Base-by-base conservation (phyloP, 2,113 vertebrate species). In the Mastomys natalensis region DNA sequence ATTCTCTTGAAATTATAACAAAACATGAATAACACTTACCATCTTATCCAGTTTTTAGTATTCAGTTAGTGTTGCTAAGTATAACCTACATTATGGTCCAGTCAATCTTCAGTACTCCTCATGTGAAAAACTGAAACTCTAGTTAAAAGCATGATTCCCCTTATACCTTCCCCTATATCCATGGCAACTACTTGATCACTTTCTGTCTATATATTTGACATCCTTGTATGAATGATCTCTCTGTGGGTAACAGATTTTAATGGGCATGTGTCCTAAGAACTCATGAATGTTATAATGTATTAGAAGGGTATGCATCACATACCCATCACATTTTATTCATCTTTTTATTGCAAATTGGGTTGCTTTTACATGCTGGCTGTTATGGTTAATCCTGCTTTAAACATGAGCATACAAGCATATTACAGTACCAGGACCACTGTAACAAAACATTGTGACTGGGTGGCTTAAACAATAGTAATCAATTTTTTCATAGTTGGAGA, bases 401-500 rank as follows among this genome's bases (percentile, higher is more conserved):
- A 84, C 40, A 51, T 31, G 26, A 60, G 29, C n/a, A 3, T 60
- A 21, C 45, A 70, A 17, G 51, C 74, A 26, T 89, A 31, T 70
- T 86, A 74, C 64, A 68, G 80, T 82, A 3, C 26, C 66, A 48
- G 48, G 51, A n/a, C 31, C 87, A 1, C 15, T 34, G 17, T 70
- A 51, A 51, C 51, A 51, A 51, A 92, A 53, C 74, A 53, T 21
- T 48, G 24, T 19, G 37, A 81, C 6, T 85, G 48, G 55, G 24
- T 89, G 72, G 24, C 64, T 92, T 68, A 68, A 94, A 73, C 7
- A 81, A 43, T 9, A 89, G 86, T 78, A 60, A 94, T 66, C 90
- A 68, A 84, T 95, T 88, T 96, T 88, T n/a, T 84, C 40, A 43
- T 40, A 58, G 26, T 84, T 93, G n/a, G 58, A 78, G 62, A 94